phyloP scores from a whole-genome alignment of 2,113 vertebrate species.

The Taurulus bubalis region DNA sequence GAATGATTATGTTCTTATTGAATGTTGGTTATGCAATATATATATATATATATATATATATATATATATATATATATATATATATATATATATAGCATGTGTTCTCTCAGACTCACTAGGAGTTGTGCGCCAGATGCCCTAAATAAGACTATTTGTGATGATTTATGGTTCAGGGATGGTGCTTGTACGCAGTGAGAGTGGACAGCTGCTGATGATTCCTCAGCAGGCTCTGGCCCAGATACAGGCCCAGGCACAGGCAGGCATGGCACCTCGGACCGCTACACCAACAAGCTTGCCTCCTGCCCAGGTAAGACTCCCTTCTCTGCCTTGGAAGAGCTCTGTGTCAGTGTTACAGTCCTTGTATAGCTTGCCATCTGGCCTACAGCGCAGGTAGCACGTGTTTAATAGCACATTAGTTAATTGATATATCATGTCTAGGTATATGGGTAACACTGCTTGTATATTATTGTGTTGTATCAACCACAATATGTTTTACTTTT shows the following conservation, averaged over 20 bases:
- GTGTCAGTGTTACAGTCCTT: background rate
- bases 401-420: conserved; percentile 3
- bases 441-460: background rate
- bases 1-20: background rate
- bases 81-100: too few relatives aligned
- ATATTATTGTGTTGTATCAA: background rate
- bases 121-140: background rate
- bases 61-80: too few relatives aligned
- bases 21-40: background rate
- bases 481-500: too few relatives aligned
- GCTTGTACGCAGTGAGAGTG: conserved; percentile 93
- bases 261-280: conserved; percentile 88
- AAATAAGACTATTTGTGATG: background rate
- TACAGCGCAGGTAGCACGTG: conserved; percentile 5
- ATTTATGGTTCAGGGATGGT: conserved; percentile 89
- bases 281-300: conserved; percentile 89
- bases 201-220: conserved; percentile 95
- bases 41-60: too few relatives aligned
- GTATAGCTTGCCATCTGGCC: background rate
- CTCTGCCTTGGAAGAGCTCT: background rate
- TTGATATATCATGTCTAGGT: background rate
- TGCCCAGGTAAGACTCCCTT: conserved; percentile 84
- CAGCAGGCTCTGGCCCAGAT: conserved; percentile 96
- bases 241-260: conserved; percentile 92
- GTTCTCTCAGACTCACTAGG: background rate